Conservation (phyloP, 2,888 invertebrate genomes). For the Pandemis corylana region DNA sequence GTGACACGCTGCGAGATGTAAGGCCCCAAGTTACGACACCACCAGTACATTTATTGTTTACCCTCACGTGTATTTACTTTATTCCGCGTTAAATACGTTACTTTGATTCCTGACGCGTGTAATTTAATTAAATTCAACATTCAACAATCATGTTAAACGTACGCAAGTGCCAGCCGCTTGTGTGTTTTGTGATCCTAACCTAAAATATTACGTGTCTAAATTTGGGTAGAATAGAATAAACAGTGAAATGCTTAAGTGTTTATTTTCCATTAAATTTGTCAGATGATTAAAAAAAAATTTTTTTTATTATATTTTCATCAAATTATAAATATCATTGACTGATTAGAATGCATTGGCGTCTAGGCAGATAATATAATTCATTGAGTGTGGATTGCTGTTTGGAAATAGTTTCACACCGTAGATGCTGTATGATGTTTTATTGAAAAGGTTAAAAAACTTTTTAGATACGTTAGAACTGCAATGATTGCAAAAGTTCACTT, state of each 20-base stretch:
- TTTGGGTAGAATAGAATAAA: neutral
- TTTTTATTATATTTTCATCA: too few species aligned
- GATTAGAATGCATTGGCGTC: too few species aligned
- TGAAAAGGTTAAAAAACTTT: too few species aligned
- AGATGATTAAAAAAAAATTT: too few species aligned
- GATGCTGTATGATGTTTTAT: too few species aligned
- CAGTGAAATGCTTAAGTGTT: neutral
- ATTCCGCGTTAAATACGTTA: constrained; percentile 7
- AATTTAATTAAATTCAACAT: neutral
- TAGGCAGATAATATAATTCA: too few species aligned
- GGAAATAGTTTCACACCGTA: too few species aligned
- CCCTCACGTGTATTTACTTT: neutral
- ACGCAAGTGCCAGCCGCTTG: neutral
- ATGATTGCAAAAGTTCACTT: too few species aligned
- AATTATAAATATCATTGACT: too few species aligned
- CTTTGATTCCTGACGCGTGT: constrained; percentile 7
- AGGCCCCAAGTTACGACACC: neutral
- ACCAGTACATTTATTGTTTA: neutral
- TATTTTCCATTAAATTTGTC: neutral
- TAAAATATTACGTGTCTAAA: neutral
- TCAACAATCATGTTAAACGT: neutral
- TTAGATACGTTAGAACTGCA: too few species aligned
- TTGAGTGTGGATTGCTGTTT: too few species aligned
- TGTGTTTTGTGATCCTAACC: neutral
- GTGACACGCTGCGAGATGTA: neutral